Percentiles rank a stretch among this genome's conserved stretches.
Evolutionary conservation across 2,888 invertebrate species (phyloP).

Genomic region (Copidosoma aretas): DNA sequence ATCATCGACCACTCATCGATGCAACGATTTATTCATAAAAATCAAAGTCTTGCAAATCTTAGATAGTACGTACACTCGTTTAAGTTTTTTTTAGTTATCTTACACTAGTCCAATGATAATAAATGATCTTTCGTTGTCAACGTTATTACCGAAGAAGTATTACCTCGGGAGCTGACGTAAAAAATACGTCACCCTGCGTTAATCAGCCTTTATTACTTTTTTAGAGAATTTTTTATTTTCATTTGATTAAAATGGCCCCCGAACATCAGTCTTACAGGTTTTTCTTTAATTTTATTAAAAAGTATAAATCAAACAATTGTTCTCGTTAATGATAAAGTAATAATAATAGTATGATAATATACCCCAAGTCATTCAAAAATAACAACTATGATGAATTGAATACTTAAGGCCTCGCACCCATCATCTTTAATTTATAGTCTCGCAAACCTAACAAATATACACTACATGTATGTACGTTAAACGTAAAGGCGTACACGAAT

Average conservation of each 20-base stretch:
- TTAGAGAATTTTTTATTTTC: slow-evolving; percentile 3
- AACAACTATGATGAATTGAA: slow-evolving; percentile 6
- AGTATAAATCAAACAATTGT: slow-evolving; percentile 51
- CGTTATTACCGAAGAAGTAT: slow-evolving; percentile 33
- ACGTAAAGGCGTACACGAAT: slow-evolving; percentile 28
- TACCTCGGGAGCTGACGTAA: slow-evolving; percentile 17
- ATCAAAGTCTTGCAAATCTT: slow-evolving; percentile 19
- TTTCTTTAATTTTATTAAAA: slow-evolving; percentile 46
- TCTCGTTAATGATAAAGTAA: slow-evolving; percentile 30
- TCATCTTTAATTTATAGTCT: slow-evolving; percentile 18
- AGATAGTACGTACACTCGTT: slow-evolving; percentile 18
- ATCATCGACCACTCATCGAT: background rate
- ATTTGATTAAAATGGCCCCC: slow-evolving; percentile 55
- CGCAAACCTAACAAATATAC: slow-evolving; percentile 23
- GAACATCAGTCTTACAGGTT: slow-evolving; percentile 58
- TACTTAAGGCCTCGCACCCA: slow-evolving; percentile 18
- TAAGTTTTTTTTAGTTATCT: slow-evolving; percentile 11
- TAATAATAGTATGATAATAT: slow-evolving; percentile 16
- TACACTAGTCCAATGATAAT: background rate
- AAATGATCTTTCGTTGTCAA: slow-evolving; percentile 33
- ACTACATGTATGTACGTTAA: slow-evolving; percentile 19
- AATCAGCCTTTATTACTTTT: slow-evolving; percentile 23
- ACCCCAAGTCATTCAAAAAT: slow-evolving; percentile 6
- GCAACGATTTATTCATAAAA: slow-evolving; percentile 15
- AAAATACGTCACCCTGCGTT: slow-evolving; percentile 19